These are phyloP conservation scores for Amblyornis subalaris DNA, from an alignment of 2,113 vertebrate genomes.

Conservation along the genomic window DNA sequence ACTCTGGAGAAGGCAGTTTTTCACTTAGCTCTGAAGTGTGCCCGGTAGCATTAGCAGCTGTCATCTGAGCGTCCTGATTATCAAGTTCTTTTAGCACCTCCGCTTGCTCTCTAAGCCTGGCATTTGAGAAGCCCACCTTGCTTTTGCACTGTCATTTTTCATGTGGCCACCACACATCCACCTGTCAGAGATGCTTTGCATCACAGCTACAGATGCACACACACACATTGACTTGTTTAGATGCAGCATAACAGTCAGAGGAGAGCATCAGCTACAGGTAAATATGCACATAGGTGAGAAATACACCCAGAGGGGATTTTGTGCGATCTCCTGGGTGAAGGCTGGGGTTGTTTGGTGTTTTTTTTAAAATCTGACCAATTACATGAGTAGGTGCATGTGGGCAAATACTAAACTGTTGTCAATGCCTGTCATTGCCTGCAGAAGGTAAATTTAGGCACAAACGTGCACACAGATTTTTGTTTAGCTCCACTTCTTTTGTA, in stretches of 20 bases:
- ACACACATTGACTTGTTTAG: background rate
- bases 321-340: background rate
- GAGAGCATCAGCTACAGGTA: background rate
- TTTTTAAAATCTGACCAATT: background rate
- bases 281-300: background rate
- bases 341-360: background rate
- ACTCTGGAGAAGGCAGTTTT: constrained; percentile 11
- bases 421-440: background rate
- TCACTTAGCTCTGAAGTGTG: background rate
- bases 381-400: background rate
- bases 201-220: background rate
- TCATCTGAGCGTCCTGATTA: constrained; percentile 42
- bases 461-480: background rate
- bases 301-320: background rate
- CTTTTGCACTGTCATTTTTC: background rate
- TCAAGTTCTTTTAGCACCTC: constrained; percentile 35
- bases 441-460: background rate
- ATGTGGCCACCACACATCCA: background rate
- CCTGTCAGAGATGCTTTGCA: constrained; percentile 18
- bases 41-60: constrained; percentile 8
- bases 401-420: background rate
- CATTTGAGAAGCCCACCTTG: constrained; percentile 26
- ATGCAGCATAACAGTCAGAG: background rate
- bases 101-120: background rate
- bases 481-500: background rate